phyloP scores from a whole-genome alignment of 1,140 invertebrate species.

The Ceratosolen solmsi region DNA sequence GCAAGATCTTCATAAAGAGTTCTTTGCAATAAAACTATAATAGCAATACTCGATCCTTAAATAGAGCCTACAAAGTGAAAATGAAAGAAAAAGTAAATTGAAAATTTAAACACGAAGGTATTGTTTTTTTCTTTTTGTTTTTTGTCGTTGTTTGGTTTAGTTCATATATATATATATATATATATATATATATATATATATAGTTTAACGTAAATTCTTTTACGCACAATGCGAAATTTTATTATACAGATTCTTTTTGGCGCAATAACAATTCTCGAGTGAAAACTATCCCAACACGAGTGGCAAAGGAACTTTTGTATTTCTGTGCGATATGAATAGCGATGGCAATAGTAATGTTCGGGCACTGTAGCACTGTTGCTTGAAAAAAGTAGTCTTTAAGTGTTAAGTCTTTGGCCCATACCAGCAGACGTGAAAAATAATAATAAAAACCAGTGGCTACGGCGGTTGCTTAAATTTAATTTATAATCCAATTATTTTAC shows the following conservation, averaged over 20 bases:
- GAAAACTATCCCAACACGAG: constrained; percentile 23
- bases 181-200: too few relatives aligned
- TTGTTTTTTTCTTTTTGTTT: too few relatives aligned
- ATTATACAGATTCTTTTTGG: constrained; percentile 20
- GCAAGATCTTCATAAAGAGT: too few relatives aligned
- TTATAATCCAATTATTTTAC: constrained; percentile 15
- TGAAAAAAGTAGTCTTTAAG: not conserved
- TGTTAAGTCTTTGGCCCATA: constrained; percentile 1
- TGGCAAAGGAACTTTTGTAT: not conserved
- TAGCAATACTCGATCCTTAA: too few relatives aligned
- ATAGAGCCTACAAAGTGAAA: too few relatives aligned
- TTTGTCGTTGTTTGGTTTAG: too few relatives aligned
- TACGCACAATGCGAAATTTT: constrained; percentile 11
- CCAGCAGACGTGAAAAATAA: not conserved
- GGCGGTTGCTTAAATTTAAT: constrained; percentile 24
- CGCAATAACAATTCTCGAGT: not conserved
- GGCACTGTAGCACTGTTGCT: not conserved
- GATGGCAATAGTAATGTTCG: not conserved
- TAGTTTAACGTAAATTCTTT: too few relatives aligned
- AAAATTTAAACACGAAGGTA: not conserved
- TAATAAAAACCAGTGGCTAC: not conserved
- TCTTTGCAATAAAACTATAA: too few relatives aligned
- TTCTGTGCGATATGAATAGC: not conserved
- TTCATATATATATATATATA: too few relatives aligned
- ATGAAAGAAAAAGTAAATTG: too few relatives aligned